A percentile compares a stretch with the other conserved stretches of the same genome.
Conservation (phyloP, 2,797 vertebrate species). For the Poeciliopsis paucimaculata region DNA sequence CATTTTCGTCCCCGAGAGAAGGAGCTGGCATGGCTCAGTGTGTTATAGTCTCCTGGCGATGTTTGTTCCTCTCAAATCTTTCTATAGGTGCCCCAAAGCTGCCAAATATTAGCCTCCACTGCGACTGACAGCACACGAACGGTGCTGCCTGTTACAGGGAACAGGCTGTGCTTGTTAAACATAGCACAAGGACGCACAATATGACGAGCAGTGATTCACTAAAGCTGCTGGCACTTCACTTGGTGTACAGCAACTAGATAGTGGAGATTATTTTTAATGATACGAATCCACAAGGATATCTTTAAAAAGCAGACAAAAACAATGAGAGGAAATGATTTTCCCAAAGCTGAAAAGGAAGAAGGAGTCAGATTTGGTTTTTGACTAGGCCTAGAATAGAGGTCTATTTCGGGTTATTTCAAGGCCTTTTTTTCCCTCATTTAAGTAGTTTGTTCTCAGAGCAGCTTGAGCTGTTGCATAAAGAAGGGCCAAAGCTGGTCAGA, state of each 20-base stretch:
- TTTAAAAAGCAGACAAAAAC: conserved; percentile 45
- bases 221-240: conserved; percentile 46
- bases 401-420: conserved; percentile 64
- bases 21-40: conserved; percentile 61
- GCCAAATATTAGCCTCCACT: conserved; percentile 45
- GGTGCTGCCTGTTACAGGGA: conserved; percentile 46
- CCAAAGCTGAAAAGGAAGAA: conserved; percentile 60
- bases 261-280: conserved; percentile 48
- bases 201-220: conserved; percentile 49
- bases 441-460: conserved; percentile 69
- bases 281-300: conserved; percentile 32
- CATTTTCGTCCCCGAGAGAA: conserved; percentile 59
- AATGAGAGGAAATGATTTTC: conserved; percentile 66
- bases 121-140: conserved; percentile 52
- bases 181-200: conserved; percentile 58
- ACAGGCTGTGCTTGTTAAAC: conserved; percentile 55
- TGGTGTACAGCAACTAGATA: conserved; percentile 53
- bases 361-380: conserved; percentile 52
- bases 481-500: conserved; percentile 70
- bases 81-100: conserved; percentile 29
- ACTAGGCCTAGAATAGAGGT: conserved; percentile 57
- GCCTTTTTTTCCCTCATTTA: conserved; percentile 61
- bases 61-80: conserved; percentile 49
- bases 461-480: conserved; percentile 65
- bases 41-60: conserved; percentile 56